These are phyloP conservation scores for Phyllostomus discolor DNA, from an alignment of 2,113 vertebrate species.

Conservation along the genomic window DNA sequence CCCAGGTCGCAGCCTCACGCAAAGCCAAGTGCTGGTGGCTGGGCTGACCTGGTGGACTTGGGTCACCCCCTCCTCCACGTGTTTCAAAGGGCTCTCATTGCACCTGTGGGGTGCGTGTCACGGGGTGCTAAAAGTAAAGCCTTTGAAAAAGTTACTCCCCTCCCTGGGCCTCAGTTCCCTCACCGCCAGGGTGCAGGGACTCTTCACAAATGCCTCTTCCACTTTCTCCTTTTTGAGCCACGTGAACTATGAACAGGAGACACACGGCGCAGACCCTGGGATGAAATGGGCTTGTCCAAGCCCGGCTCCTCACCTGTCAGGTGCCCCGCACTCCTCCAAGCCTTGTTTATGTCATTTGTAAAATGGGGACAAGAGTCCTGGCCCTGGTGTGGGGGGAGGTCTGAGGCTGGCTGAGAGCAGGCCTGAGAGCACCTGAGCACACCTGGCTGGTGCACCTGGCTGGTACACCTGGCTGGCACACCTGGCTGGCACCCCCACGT, in stretches of 20 bases:
- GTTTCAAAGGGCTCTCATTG: background rate
- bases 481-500: rapidly evolving
- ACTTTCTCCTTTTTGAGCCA: background rate
- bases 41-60: rapidly evolving
- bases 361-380: background rate
- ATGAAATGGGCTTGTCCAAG: rapidly evolving
- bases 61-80: background rate
- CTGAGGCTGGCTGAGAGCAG: background rate
- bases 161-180: background rate
- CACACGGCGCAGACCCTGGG: rapidly evolving
- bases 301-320: background rate
- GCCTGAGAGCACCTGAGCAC: background rate
- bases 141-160: too few species aligned
- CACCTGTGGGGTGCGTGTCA: background rate
- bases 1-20: background rate
- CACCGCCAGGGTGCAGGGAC: background rate
- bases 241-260: background rate
- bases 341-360: background rate
- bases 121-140: rapidly evolving
- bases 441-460: background rate
- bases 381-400: background rate
- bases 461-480: background rate
- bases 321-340: too few species aligned
- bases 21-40: rapidly evolving
- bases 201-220: background rate